Evolutionary conservation across 2,888 invertebrate genomes (phyloP).

Genomic region (Gisinianus flammeolus): DNA sequence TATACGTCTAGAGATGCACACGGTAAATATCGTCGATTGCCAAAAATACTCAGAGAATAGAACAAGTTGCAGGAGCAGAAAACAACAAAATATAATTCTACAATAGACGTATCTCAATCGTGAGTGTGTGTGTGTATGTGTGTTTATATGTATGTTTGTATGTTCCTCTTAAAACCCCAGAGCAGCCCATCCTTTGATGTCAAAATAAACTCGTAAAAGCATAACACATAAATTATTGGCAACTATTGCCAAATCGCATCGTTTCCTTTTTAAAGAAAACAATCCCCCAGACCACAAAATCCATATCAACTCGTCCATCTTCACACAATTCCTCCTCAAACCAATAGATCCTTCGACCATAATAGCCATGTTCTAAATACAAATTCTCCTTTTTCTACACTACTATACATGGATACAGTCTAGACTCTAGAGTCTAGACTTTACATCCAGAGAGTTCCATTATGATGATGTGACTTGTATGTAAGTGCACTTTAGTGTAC

Average conservation of each 20-base stretch:
- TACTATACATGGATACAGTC: too few species aligned
- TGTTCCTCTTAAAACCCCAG: too few species aligned
- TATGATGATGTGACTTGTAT: too few species aligned
- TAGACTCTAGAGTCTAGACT: too few species aligned
- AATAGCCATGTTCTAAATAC: too few species aligned
- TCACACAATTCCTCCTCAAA: constrained; percentile 9
- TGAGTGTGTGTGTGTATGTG: background rate
- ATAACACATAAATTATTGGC: constrained; percentile 29
- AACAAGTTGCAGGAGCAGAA: background rate
- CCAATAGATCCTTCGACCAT: constrained; percentile 7
- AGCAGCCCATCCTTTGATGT: constrained; percentile 5
- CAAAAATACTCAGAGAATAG: background rate
- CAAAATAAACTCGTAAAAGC: constrained; percentile 24
- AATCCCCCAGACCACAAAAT: background rate
- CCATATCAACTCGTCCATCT: constrained; percentile 1
- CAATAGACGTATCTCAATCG: background rate
- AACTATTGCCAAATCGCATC: constrained; percentile 22
- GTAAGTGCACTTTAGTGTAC: too few species aligned
- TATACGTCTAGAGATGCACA: too few species aligned
- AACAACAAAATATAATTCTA: background rate
- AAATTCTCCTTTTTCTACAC: too few species aligned
- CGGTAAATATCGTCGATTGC: background rate
- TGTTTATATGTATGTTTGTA: too few species aligned
- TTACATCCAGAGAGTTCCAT: too few species aligned
- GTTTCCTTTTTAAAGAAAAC: constrained; percentile 15